Conservation (phyloP, 2,797 vertebrate species). For the Phrynocephalus forsythii region DNA sequence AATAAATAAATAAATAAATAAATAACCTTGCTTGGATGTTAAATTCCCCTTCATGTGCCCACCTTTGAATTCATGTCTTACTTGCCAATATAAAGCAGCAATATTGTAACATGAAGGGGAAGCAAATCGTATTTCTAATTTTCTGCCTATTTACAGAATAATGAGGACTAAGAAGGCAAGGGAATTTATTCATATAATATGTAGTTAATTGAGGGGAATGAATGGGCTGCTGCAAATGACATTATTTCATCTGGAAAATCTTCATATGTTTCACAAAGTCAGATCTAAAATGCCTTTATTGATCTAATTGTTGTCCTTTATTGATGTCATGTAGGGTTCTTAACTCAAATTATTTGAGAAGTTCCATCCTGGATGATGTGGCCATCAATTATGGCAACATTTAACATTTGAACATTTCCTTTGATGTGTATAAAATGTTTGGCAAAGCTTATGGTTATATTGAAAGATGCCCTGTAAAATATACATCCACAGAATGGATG, state of each 20-base stretch:
- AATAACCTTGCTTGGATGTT: neutral
- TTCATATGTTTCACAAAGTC: conserved; percentile 65
- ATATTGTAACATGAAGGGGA: conserved; percentile 30
- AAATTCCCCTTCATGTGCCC: neutral
- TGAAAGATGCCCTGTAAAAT: conserved; percentile 39
- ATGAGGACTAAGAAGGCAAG: conserved; percentile 64
- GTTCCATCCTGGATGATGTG: conserved; percentile 58
- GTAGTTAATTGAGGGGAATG: conserved; percentile 65
- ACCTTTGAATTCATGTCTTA: neutral
- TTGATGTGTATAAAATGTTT: conserved; percentile 44
- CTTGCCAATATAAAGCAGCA: conserved; percentile 31
- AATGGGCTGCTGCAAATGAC: conserved; percentile 59
- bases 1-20: too few species aligned
- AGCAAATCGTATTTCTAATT: conserved; percentile 49
- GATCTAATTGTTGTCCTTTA: conserved; percentile 63
- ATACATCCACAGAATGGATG: conserved; percentile 31
- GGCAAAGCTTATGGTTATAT: conserved; percentile 29
- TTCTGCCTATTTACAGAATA: conserved; percentile 60
- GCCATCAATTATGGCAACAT: conserved; percentile 56
- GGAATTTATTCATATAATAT: conserved; percentile 63
- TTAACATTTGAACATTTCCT: conserved; percentile 46
- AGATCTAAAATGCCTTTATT: conserved; percentile 59
- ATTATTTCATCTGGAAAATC: conserved; percentile 68
- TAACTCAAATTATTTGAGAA: conserved; percentile 53
- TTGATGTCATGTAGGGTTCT: conserved; percentile 51